Evolutionary conservation across 2,113 vertebrate genomes (phyloP).

Genomic region (Clarias macrocephalus): DNA sequence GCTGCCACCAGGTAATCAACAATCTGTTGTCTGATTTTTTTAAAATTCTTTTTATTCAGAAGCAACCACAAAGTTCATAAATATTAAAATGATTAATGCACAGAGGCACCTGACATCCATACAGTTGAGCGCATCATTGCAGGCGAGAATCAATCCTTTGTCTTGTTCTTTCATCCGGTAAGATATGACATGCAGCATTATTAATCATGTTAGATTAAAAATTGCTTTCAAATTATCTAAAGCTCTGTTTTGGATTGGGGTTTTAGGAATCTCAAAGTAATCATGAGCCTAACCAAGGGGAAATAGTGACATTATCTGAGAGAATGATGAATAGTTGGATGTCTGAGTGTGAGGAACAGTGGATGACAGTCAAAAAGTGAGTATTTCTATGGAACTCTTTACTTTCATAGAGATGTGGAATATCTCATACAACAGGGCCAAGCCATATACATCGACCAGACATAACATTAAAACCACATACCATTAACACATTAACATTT

Average conservation of each 20-base stretch:
- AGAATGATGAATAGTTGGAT: slow-evolving; percentile 52
- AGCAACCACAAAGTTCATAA: not conserved
- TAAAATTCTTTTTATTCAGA: not conserved
- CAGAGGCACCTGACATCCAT: slow-evolving; percentile 35
- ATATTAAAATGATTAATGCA: not conserved
- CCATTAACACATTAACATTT: too few relatives aligned
- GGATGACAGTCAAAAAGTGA: slow-evolving; percentile 49
- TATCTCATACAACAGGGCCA: not conserved
- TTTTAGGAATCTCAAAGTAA: slow-evolving; percentile 29
- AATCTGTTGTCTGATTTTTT: not conserved
- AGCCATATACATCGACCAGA: too few relatives aligned
- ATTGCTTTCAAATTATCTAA: not conserved
- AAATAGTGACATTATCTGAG: slow-evolving; percentile 37
- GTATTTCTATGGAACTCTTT: not conserved
- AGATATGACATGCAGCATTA: not conserved
- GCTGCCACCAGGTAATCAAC: slow-evolving; percentile 43
- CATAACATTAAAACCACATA: too few relatives aligned
- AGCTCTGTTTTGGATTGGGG: not conserved
- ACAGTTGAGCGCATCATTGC: slow-evolving; percentile 58
- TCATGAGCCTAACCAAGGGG: not conserved
- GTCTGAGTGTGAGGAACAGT: slow-evolving; percentile 25
- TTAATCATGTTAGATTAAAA: not conserved
- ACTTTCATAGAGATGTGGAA: not conserved
- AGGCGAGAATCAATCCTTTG: slow-evolving; percentile 65
- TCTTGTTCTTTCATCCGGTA: slow-evolving; percentile 54